phyloP scores from a whole-genome alignment of 2,888 invertebrate genomes.

The Trimorus sp. region DNA sequence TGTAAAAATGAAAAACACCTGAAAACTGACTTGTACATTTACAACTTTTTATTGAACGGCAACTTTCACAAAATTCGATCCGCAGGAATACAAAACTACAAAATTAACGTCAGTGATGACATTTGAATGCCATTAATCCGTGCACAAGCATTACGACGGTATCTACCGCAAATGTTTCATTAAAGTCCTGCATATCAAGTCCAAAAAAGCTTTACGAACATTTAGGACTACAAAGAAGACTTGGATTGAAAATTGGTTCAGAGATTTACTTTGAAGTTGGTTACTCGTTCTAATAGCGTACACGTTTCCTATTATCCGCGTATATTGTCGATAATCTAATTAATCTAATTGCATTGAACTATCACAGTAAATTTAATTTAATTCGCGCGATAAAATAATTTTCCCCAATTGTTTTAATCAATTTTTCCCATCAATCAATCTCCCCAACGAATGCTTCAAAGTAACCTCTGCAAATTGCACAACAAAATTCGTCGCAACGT shows the following conservation, averaged over 20 bases:
- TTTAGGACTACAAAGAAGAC: background rate
- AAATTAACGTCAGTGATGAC: slow-evolving; percentile 20
- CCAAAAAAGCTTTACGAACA: slow-evolving; percentile 7
- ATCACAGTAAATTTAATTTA: slow-evolving; percentile 47
- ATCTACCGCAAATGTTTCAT: slow-evolving; percentile 16
- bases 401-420: background rate
- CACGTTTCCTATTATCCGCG: too few species aligned
- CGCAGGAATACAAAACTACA: slow-evolving; percentile 18
- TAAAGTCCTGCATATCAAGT: slow-evolving; percentile 20
- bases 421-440: background rate
- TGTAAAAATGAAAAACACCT: too few species aligned
- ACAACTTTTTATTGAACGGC: background rate
- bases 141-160: slow-evolving; percentile 19
- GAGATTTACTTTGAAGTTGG: slow-evolving; percentile 32
- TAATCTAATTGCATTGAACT: slow-evolving; percentile 50
- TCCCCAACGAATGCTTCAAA: slow-evolving; percentile 39
- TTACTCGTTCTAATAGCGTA: background rate
- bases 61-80: slow-evolving; percentile 5
- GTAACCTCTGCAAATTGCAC: slow-evolving; percentile 12
- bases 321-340: slow-evolving; percentile 4
- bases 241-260: slow-evolving; percentile 1
- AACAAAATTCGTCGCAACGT: slow-evolving; percentile 12
- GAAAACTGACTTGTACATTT: background rate
- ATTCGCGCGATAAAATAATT: background rate
- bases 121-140: slow-evolving; percentile 9